These are phyloP conservation scores for Malthinus flaveolus DNA, from an alignment of 2,888 invertebrate genomes.

Conservation along the genomic window DNA sequence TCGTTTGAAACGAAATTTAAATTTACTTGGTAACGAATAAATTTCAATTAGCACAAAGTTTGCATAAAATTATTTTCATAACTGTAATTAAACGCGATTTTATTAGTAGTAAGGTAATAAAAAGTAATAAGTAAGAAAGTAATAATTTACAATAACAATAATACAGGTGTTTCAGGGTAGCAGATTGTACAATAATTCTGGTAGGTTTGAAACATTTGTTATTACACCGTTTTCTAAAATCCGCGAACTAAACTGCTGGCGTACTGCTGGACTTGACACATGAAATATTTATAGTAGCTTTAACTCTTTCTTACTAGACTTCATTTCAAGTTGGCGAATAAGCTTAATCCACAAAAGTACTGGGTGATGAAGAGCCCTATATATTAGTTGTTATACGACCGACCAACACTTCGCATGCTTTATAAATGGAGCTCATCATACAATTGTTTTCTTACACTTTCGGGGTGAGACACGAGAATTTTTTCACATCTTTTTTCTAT, in stretches of 20 bases:
- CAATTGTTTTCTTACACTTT: conserved; percentile 15
- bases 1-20: too few relatives aligned
- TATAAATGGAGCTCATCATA: conserved; percentile 17
- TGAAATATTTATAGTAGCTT: conserved; percentile 49
- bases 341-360: conserved; percentile 48
- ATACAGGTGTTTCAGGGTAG: conserved; percentile 21
- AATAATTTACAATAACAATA: conserved; percentile 5
- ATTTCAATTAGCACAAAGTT: too few relatives aligned
- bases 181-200: conserved; percentile 21
- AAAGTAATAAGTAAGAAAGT: conserved; percentile 1
- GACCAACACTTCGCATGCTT: conserved; percentile 26
- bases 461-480: not conserved
- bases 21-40: too few relatives aligned
- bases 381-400: conserved; percentile 35
- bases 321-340: conserved; percentile 47
- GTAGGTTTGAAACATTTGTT: conserved; percentile 17
- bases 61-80: too few relatives aligned
- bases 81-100: too few relatives aligned
- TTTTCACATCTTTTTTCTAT: not conserved
- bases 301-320: conserved; percentile 46
- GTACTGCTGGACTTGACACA: conserved; percentile 46
- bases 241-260: conserved; percentile 40
- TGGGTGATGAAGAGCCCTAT: conserved; percentile 46
- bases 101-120: not conserved
- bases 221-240: conserved; percentile 20